Base-by-base conservation (phyloP, 2,888 invertebrate genomes). In the Theodoxus fluviatilis region DNA sequence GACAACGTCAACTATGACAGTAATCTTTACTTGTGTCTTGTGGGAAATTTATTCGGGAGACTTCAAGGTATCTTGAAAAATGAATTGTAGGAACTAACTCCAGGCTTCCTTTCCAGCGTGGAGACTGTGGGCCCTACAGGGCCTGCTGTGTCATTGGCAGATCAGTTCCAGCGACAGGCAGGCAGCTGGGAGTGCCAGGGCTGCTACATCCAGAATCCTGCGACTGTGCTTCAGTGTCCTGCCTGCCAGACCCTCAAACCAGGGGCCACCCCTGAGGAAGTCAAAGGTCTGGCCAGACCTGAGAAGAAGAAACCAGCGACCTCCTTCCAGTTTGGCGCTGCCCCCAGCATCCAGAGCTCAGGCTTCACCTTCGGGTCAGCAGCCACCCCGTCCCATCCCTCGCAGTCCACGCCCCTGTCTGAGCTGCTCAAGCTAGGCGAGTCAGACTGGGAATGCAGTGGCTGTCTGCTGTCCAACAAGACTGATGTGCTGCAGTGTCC, bases 161-260 rank as follows among this genome's bases (percentile, higher is more conserved):
- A 82, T 12, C 52, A 84, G 77, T 91, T 91, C 75, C 91, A 91
- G 78, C 89, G 89, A 1, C 83, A 88, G 1, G 80, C 85, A 33
- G 90, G 89, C 63, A 89, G 90, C n/a, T 93, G 93, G 93, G 90
- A 91, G 76, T 93, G 93, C 84, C 86, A 89, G 1, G 87, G 87
- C 25, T 93, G 93, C 81, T 88, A 91, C 86, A 87, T 92, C n/a
- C 87, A 89, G 52, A 92, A 92, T 81, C 85, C 88, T 12, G 73
- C 69, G 1, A 74, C 72, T 38, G 67, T 73, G 12, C 70, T 74
- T 18, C 78, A 78, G 64, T 86, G 86, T 74, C 73, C 74, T 1
- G 82, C 83, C 6, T 86, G 86, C 76, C 67, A 74, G 6, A 77
- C 82, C 1, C 70, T 78, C 2, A 81, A 83, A 68, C 84, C 85